Conservation (phyloP, 2,888 invertebrate species). For the Diadromus collaris region DNA sequence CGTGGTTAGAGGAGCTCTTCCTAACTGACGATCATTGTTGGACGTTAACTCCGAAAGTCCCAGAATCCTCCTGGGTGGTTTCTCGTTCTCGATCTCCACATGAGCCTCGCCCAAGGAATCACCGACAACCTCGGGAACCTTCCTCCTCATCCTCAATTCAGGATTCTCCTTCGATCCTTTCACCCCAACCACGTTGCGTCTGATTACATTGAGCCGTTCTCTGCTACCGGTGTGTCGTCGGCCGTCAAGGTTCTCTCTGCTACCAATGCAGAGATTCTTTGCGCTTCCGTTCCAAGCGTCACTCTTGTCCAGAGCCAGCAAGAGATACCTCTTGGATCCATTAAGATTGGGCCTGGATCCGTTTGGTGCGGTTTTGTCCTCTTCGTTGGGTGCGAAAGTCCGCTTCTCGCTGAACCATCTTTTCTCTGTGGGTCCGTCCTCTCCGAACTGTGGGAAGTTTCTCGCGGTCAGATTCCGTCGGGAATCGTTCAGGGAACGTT, state of each 20-base stretch:
- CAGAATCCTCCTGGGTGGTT: slow-evolving; percentile 36
- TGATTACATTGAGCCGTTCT: slow-evolving; percentile 80
- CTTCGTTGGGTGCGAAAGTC: slow-evolving; percentile 54
- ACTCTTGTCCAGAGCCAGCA: slow-evolving; percentile 66
- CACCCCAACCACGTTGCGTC: slow-evolving; percentile 80
- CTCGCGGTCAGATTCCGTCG: slow-evolving; percentile 40
- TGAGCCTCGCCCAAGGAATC: slow-evolving; percentile 30
- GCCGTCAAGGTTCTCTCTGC: slow-evolving; percentile 63
- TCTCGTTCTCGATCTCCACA: slow-evolving; percentile 62
- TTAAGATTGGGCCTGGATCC: slow-evolving; percentile 63
- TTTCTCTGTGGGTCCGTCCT: slow-evolving; percentile 63
- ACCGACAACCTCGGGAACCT: slow-evolving; percentile 25
- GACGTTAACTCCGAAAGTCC: slow-evolving; percentile 36
- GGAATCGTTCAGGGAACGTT: slow-evolving; percentile 68
- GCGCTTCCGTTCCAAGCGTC: slow-evolving; percentile 63
- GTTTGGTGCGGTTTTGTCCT: slow-evolving; percentile 57
- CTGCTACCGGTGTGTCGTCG: slow-evolving; percentile 69
- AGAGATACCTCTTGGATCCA: slow-evolving; percentile 67
- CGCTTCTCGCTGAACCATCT: slow-evolving; percentile 66
- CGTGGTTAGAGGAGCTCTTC: slow-evolving; percentile 5
- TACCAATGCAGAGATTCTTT: slow-evolving; percentile 57
- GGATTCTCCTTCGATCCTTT: slow-evolving; percentile 81
- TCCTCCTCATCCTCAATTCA: slow-evolving; percentile 70
- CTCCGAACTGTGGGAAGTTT: slow-evolving; percentile 40
- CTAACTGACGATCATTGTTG: slow-evolving; percentile 20